phyloP scores from a whole-genome alignment of 2,797 vertebrate species.

The Staurois parvus region DNA sequence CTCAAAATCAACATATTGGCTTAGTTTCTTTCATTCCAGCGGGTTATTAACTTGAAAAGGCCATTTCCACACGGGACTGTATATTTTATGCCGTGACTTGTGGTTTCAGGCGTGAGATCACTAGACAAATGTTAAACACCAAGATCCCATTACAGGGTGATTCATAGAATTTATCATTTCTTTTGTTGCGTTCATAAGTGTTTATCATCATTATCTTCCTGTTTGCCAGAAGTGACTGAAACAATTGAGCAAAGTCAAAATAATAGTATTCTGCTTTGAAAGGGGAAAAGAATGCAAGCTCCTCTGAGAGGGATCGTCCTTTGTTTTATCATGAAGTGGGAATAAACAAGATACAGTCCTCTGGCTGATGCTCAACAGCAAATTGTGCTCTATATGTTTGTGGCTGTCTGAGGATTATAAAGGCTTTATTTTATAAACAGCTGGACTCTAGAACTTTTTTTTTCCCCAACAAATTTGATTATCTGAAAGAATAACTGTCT shows the following conservation, averaged over 20 bases:
- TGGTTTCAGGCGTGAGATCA: slow-evolving; percentile 46
- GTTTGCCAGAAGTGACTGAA: slow-evolving; percentile 50
- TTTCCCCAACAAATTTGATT: too few relatives aligned
- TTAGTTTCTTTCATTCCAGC: background rate
- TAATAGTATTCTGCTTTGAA: slow-evolving; percentile 35
- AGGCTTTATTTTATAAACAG: slow-evolving; percentile 15
- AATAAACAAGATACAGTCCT: slow-evolving; percentile 22
- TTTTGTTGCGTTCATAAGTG: slow-evolving; percentile 42
- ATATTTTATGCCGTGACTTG: background rate
- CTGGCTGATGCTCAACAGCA: slow-evolving; percentile 34
- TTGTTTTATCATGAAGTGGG: slow-evolving; percentile 44
- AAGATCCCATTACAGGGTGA: slow-evolving; percentile 39
- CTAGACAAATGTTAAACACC: slow-evolving; percentile 36
- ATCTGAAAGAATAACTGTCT: background rate
- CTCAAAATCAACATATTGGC: background rate
- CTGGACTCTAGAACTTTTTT: background rate
- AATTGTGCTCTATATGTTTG: slow-evolving; percentile 24
- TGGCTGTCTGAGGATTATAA: background rate
- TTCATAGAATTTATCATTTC: slow-evolving; percentile 31
- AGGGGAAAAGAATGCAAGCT: slow-evolving; percentile 33
- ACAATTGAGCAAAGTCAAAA: slow-evolving; percentile 45
- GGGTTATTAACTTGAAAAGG: background rate
- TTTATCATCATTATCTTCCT: slow-evolving; percentile 47
- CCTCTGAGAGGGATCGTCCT: slow-evolving; percentile 27
- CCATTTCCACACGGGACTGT: background rate